Evolutionary conservation across 2,113 vertebrate species (phyloP).

Genomic region (Petroica traversi): DNA sequence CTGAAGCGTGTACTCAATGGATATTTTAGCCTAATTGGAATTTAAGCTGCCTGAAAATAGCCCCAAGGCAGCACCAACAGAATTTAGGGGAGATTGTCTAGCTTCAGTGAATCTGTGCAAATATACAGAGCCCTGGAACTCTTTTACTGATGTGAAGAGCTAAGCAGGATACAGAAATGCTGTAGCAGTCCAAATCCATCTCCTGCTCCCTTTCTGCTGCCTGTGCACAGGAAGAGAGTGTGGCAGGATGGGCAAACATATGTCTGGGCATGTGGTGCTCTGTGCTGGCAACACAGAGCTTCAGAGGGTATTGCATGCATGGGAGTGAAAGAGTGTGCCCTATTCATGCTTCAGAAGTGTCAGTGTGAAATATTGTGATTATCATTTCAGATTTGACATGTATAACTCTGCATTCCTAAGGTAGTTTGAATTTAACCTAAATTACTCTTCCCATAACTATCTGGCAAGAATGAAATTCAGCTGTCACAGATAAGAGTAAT

Average conservation of each 20-base stretch:
- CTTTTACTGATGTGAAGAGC: background rate
- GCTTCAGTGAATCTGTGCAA: background rate
- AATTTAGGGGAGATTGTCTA: background rate
- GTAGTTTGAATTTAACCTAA: background rate
- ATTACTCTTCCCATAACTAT: background rate
- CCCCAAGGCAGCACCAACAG: background rate
- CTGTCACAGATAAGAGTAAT: background rate
- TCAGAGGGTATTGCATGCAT: background rate
- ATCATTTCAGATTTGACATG: background rate
- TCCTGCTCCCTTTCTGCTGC: background rate
- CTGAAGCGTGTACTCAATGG: background rate
- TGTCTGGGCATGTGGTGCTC: background rate
- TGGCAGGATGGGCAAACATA: fast-evolving
- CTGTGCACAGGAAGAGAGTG: background rate
- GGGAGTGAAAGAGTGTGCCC: background rate
- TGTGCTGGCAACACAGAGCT: background rate
- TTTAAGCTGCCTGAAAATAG: constrained; percentile 11
- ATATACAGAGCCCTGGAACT: background rate
- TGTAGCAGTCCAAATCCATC: background rate
- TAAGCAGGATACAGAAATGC: background rate
- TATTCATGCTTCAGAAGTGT: background rate
- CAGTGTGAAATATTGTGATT: background rate
- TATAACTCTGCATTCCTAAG: background rate
- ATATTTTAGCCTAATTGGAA: background rate
- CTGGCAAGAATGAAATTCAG: background rate